These are phyloP conservation scores for Antitype chi DNA, from an alignment of 2,888 invertebrate genomes.

Conservation along the genomic window DNA sequence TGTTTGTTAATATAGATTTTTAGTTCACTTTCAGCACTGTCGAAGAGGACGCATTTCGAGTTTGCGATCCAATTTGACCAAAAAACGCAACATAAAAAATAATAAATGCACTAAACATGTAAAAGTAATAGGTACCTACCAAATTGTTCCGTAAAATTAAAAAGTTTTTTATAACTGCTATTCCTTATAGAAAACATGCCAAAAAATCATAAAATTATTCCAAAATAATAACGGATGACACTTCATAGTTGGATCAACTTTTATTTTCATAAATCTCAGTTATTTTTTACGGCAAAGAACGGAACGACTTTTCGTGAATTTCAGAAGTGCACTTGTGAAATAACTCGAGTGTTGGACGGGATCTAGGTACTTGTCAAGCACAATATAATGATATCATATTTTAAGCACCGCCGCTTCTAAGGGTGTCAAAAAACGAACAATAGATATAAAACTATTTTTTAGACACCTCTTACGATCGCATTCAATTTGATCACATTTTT, in stretches of 20 bases:
- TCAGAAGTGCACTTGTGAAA: conserved; percentile 22
- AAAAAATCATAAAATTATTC: background rate
- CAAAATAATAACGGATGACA: background rate
- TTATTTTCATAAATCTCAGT: background rate
- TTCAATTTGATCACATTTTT: background rate
- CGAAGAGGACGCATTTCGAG: too few species aligned
- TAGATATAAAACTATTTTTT: background rate
- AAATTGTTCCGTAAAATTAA: background rate
- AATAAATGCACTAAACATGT: too few species aligned
- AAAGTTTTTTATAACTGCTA: background rate
- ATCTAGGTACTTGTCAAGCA: conserved; percentile 5
- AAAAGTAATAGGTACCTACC: background rate
- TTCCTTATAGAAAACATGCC: background rate
- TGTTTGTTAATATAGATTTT: too few species aligned
- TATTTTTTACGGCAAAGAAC: conserved; percentile 6
- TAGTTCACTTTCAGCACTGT: too few species aligned
- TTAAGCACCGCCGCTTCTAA: background rate
- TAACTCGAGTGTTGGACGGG: conserved; percentile 4
- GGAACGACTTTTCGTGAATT: conserved; percentile 9
- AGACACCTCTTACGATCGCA: background rate
- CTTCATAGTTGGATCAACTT: background rate
- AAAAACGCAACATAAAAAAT: too few species aligned
- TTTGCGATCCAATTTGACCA: too few species aligned
- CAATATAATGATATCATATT: conserved; percentile 27
- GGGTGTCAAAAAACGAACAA: background rate